Conservation (phyloP, 2,113 vertebrate species). For the Gnathonemus echidnorhynchus region DNA sequence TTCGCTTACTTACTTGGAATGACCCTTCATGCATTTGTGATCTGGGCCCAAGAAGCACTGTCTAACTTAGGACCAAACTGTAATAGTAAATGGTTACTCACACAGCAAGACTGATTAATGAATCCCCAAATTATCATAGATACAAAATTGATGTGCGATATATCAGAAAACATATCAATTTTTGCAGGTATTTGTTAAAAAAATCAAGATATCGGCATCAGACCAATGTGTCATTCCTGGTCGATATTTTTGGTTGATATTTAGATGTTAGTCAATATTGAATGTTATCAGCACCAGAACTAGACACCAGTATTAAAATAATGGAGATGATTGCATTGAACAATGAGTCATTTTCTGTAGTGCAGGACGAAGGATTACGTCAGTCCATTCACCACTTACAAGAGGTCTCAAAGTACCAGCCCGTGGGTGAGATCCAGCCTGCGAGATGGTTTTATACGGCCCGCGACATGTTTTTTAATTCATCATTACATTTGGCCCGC, state of each 20-base stretch:
- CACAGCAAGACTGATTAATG: neutral
- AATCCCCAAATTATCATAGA: neutral
- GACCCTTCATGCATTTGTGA: neutral
- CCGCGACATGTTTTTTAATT: neutral
- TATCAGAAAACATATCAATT: neutral
- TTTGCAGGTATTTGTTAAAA: neutral
- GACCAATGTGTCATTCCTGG: neutral
- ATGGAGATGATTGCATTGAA: neutral
- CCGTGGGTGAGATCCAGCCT: neutral
- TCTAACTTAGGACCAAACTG: neutral
- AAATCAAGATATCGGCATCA: neutral
- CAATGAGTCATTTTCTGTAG: neutral
- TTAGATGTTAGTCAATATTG: neutral
- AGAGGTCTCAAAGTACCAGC: neutral
- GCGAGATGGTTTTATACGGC: neutral
- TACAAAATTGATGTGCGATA: neutral
- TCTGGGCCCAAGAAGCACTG: neutral
- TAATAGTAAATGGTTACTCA: neutral
- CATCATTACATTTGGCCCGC: neutral
- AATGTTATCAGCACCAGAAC: neutral
- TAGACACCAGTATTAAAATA: neutral
- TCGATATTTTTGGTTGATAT: neutral
- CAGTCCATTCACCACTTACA: neutral
- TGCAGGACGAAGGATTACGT: neutral
- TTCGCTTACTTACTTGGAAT: neutral